phyloP scores from a whole-genome alignment of 2,797 vertebrate species.

The Steatocranus sp. region DNA sequence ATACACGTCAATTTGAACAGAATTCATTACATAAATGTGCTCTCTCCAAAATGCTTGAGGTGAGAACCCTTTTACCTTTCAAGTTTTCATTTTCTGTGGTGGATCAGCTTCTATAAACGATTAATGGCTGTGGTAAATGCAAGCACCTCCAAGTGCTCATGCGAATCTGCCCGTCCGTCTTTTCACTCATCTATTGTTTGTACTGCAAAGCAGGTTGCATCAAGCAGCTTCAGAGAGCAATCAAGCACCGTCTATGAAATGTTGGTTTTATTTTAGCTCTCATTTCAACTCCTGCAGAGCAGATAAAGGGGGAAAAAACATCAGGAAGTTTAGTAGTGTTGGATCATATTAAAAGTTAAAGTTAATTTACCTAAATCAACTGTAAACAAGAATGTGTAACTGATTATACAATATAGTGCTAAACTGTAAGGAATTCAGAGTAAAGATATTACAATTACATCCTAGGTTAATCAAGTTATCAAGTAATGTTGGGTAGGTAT shows the following conservation, averaged over 20 bases:
- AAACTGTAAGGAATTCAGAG: not conserved
- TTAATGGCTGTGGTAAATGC: not conserved
- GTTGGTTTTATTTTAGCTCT: constrained; percentile 32
- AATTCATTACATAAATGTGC: not conserved
- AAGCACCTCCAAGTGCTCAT: not conserved
- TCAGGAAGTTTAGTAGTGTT: not conserved
- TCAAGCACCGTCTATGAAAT: constrained; percentile 21
- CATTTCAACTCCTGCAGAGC: constrained; percentile 7
- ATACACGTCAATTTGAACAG: not conserved
- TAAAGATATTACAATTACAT: not conserved
- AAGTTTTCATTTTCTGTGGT: constrained; percentile 17
- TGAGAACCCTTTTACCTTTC: not conserved
- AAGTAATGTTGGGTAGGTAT: not conserved
- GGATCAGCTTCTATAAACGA: constrained; percentile 18
- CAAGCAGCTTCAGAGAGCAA: constrained; percentile 22
- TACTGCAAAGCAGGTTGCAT: constrained; percentile 23
- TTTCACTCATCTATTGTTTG: constrained; percentile 30
- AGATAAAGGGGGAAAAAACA: not conserved
- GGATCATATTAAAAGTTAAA: not conserved
- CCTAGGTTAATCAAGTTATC: not conserved
- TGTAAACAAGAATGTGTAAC: not conserved
- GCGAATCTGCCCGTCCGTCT: not conserved
- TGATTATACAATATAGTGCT: not conserved
- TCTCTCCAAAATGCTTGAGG: not conserved
- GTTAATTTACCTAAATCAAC: not conserved